Base-by-base conservation (phyloP, 2,888 invertebrate genomes). In the Mesorhabditis sp. region DNA sequence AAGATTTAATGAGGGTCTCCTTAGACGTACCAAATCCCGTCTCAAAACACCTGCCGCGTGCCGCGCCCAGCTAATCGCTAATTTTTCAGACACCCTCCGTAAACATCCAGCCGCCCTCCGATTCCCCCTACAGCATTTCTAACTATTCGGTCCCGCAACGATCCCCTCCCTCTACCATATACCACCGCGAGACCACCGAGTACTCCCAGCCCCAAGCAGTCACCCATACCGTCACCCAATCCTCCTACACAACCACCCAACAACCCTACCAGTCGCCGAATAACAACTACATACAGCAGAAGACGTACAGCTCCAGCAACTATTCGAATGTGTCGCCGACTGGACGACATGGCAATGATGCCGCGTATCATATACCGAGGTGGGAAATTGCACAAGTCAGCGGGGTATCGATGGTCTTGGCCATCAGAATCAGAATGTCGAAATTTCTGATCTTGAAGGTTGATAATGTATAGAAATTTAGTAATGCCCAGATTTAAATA, bases 61-160 rank as follows among this genome's bases (percentile, higher is more conserved):
- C 28, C 28, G 28, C 28, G 28, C 28, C 28, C 28, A 28, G 28
- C 10, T 50, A 50, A 50, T 50, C 58, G 58, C 7, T 13, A 13
- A 13, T 50, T 50, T 50, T n/a, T 50, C n/a, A 50, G 58, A n/a
- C 58, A 10, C 58, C 58, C 7, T 13, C 58, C 58, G 58, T 50
- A 10, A 50, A 10, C 58, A 50, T 50, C 58, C 58, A 42, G 7
- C 58, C 66, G 41, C 58, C 42, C 63, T 45, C 65, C 62, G 62
- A 62, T 43, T 62, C 71, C 13, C 66, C 68, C 62, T 67, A 71
- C 68, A 43, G 65, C 10, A 71, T 62, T 58, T 67, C 71, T 58
- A 68, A 71, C 28, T 64, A 44, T 65, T 66, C 66, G 45, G 66
- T 64, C 69, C 44, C 65, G 61, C 64, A 65, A 13, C 66, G 65